Conservation (phyloP, 2,888 invertebrate genomes). For the Phragmatobia fuliginosa region DNA sequence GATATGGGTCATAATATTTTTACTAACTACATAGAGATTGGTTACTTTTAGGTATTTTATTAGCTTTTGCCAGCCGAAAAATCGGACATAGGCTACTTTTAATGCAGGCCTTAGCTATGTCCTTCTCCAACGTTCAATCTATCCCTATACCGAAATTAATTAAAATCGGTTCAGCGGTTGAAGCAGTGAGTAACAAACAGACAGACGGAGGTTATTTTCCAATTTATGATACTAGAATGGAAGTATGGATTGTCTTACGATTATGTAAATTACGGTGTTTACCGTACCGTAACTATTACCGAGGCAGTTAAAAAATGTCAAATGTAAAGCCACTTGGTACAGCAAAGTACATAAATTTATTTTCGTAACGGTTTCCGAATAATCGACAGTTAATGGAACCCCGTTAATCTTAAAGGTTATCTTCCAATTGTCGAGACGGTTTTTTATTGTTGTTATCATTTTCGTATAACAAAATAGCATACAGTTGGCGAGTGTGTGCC, state of each 20-base stretch:
- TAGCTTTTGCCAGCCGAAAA: background rate
- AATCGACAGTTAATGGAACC: background rate
- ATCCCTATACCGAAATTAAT: too few relatives aligned
- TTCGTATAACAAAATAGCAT: background rate
- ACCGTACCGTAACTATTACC: too few relatives aligned
- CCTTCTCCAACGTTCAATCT: too few relatives aligned
- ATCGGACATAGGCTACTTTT: too few relatives aligned
- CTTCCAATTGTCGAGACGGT: background rate
- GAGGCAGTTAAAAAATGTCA: background rate
- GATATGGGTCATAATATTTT: constrained; percentile 4
- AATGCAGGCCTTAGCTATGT: too few relatives aligned
- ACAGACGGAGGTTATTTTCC: too few relatives aligned
- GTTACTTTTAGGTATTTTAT: background rate
- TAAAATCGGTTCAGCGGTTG: too few relatives aligned
- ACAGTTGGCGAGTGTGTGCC: background rate
- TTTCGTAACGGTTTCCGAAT: background rate
- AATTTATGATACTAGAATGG: too few relatives aligned
- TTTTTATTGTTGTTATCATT: background rate
- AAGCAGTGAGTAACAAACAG: too few relatives aligned
- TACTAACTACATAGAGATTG: background rate
- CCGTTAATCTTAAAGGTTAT: background rate
- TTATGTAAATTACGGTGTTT: too few relatives aligned
- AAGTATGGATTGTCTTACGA: too few relatives aligned
- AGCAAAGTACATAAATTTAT: background rate
- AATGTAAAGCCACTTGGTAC: background rate